Evolutionary conservation across 2,113 vertebrate species (phyloP).

Genomic region (Larimichthys polyactis): DNA sequence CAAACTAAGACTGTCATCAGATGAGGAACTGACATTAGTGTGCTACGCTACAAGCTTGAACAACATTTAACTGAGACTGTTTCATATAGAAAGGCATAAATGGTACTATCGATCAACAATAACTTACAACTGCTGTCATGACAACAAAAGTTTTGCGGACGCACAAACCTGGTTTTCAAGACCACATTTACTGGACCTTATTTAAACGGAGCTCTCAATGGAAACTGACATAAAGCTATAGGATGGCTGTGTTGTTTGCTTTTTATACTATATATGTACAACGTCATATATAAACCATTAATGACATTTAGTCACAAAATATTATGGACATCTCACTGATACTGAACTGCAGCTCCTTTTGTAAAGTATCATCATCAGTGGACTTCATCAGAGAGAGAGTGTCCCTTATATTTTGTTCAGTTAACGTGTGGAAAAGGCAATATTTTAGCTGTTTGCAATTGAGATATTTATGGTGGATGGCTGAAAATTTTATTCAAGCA

Average conservation of each 20-base stretch:
- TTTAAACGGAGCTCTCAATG: slow-evolving; percentile 1
- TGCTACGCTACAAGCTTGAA: slow-evolving; percentile 56
- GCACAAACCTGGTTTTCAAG: not conserved
- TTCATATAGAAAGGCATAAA: slow-evolving; percentile 59
- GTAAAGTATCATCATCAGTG: not conserved
- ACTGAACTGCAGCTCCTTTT: not conserved
- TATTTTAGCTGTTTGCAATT: not conserved
- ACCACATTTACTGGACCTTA: slow-evolving; percentile 3
- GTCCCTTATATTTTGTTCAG: not conserved
- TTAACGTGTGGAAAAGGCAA: slow-evolving; percentile 1
- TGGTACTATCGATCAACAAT: slow-evolving; percentile 38
- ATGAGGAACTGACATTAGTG: slow-evolving; percentile 21
- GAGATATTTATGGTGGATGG: slow-evolving; percentile 11
- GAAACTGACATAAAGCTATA: slow-evolving; percentile 11
- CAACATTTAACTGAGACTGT: slow-evolving; percentile 32
- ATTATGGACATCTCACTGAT: slow-evolving; percentile 9
- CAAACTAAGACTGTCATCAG: slow-evolving; percentile 27
- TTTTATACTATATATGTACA: slow-evolving; percentile 15
- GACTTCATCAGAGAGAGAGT: slow-evolving; percentile 17
- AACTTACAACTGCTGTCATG: slow-evolving; percentile 22
- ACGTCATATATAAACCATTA: not conserved
- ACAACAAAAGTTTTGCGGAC: not conserved
- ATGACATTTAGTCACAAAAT: slow-evolving; percentile 29
- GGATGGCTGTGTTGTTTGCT: not conserved
- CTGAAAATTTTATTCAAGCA: slow-evolving; percentile 15